These are phyloP conservation scores for Megaceryle torquata DNA, from an alignment of 2,113 vertebrate species.

Conservation along the genomic window DNA sequence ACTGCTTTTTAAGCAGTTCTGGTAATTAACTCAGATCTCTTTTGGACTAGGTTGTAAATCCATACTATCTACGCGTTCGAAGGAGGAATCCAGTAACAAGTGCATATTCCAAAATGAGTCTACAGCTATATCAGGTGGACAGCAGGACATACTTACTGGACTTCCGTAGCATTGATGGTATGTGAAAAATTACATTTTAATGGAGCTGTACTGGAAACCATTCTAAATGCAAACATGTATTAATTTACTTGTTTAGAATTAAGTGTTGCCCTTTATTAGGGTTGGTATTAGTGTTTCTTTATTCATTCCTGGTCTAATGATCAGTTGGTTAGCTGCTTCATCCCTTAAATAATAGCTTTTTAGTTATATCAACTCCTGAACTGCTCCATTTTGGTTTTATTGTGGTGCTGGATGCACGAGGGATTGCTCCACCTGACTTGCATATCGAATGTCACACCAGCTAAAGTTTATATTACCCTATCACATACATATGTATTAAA, in stretches of 20 bases:
- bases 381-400: background rate
- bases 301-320: background rate
- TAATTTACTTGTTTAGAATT: background rate
- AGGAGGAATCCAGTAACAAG: slow-evolving; percentile 93
- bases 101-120: slow-evolving; percentile 96
- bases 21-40: background rate
- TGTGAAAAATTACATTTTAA: slow-evolving; percentile 14
- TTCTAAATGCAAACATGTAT: background rate
- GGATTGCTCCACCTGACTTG: too few relatives aligned
- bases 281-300: too few relatives aligned
- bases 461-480: too few relatives aligned
- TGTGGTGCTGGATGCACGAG: too few relatives aligned
- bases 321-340: background rate
- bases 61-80: slow-evolving; percentile 93
- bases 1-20: background rate
- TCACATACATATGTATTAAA: too few relatives aligned
- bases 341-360: background rate
- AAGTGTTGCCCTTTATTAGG: too few relatives aligned
- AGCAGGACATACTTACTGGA: slow-evolving; percentile 96
- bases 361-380: background rate
- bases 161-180: slow-evolving; percentile 98
- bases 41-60: slow-evolving; percentile 90
- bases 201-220: background rate
- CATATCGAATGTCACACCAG: too few relatives aligned
- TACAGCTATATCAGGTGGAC: slow-evolving; percentile 97